Conservation (phyloP, 2,888 invertebrate species). For the Dicycla oo region DNA sequence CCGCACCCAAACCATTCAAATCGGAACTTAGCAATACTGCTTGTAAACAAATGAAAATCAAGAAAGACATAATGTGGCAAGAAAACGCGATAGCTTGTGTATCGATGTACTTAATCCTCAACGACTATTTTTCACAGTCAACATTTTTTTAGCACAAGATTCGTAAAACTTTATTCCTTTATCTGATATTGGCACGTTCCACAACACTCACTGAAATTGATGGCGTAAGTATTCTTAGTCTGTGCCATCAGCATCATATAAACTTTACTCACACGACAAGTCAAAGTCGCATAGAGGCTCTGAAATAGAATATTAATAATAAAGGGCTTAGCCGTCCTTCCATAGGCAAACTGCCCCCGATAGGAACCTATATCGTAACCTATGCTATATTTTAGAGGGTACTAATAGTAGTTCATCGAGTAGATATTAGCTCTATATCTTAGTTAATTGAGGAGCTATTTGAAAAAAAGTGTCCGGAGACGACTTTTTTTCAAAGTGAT, state of each 20-base stretch:
- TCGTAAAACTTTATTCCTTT: background rate
- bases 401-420: no score
- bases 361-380: no score
- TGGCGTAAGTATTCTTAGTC: background rate
- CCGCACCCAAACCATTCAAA: background rate
- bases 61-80: background rate
- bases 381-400: no score
- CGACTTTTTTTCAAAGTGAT: no score
- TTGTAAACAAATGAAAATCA: background rate
- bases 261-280: conserved; percentile 20
- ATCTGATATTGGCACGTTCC: conserved; percentile 33
- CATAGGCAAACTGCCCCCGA: no score
- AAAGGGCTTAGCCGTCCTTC: no score
- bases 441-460: no score
- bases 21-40: background rate
- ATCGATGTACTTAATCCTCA: background rate
- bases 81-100: background rate
- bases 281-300: conserved; percentile 9
- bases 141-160: background rate
- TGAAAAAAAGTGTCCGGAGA: no score
- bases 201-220: background rate
- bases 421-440: no score
- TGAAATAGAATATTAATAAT: conserved; percentile 10
- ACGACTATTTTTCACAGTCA: background rate
- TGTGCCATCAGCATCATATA: background rate